Evolutionary conservation across 2,888 invertebrate species (phyloP), one percentile per base, ranked within the genome.

Genomic region (Mythimna pallens): DNA sequence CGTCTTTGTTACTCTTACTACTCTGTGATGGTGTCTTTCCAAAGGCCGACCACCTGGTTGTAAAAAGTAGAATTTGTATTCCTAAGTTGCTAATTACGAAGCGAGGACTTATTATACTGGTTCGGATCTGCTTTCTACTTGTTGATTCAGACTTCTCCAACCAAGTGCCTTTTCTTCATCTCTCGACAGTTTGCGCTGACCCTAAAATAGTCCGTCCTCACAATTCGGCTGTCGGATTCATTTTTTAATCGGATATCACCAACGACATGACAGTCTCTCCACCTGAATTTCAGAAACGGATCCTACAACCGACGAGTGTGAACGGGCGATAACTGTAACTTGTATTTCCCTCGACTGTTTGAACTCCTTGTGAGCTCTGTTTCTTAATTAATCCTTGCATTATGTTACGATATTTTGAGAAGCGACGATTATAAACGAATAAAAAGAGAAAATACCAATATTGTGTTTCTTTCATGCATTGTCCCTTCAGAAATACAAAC

Each of bases 391-490:
- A 72, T n/a, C 3, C 64, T 43, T 68, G 50, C 72, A 65, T 76
- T 83, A 58, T 81, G 55, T 80, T 73, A 67, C 76, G 76, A 75
- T 73, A 72, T 64, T 73, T 61, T 61, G 54, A 62, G 58, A 9
- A 77, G 65, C 61, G 25, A 68, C 62, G 64, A 67, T 76, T 78
- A 50, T 65, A 69, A 65, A 66, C 12, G 10, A 80, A 80, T 82
- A 82, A 83, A 83, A 77, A 52, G 34, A 63, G 50, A 82, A 82
- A 80, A 82, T 58, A 59, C 57, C 70, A 73, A 36, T 59, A 17
- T 66, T 65, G 55, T 52, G 61, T 70, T 73, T 78, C 14, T 36
- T 58, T 58, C 5, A 36, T 36, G 36, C 34, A 4, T 58, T 17
- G 47, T 36, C 34, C 10, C 6, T 47, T 47, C 6, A 17, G 5